These are phyloP conservation scores for Catostomus latipinnis DNA, from an alignment of 2,797 vertebrate genomes.

Conservation along the genomic window DNA sequence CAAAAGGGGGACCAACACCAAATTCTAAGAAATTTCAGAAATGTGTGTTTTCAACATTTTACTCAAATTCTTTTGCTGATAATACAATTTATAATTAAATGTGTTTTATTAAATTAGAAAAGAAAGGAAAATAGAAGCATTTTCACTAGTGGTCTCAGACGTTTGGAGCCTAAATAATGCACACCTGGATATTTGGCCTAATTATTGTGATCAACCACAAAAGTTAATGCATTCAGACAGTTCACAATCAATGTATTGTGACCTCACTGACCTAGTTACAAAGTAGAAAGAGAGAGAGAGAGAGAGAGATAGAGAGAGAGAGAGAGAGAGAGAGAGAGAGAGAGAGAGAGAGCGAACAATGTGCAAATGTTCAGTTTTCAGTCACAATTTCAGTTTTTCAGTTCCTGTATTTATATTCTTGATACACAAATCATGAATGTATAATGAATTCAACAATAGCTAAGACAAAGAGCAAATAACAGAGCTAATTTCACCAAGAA, in stretches of 20 bases:
- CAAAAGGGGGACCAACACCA: too few relatives aligned
- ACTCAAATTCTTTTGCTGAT: too few relatives aligned
- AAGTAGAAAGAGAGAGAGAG: neutral
- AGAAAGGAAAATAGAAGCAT: too few relatives aligned
- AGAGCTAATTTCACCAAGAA: conserved; percentile 21
- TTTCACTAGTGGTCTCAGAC: too few relatives aligned
- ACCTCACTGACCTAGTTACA: conserved; percentile 28
- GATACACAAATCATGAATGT: neutral
- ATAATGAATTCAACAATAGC: neutral
- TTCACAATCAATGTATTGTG: conserved; percentile 13
- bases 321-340: neutral
- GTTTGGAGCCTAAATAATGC: neutral
- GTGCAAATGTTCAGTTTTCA: conserved; percentile 9
- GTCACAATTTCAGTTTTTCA: conserved; percentile 6
- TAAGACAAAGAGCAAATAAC: conserved; percentile 10
- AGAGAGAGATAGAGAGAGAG: neutral
- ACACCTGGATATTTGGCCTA: neutral
- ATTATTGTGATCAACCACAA: conserved; percentile 2
- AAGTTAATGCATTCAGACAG: neutral
- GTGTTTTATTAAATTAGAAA: too few relatives aligned
- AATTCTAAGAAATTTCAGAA: too few relatives aligned
- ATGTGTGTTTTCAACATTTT: too few relatives aligned
- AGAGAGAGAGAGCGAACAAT: neutral
- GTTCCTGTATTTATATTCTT: too few relatives aligned
- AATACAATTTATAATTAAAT: too few relatives aligned